A percentile compares a stretch with the other conserved stretches of the same genome.
phyloP scores from a whole-genome alignment of 2,113 vertebrate genomes.

The Dicaeum eximium region DNA sequence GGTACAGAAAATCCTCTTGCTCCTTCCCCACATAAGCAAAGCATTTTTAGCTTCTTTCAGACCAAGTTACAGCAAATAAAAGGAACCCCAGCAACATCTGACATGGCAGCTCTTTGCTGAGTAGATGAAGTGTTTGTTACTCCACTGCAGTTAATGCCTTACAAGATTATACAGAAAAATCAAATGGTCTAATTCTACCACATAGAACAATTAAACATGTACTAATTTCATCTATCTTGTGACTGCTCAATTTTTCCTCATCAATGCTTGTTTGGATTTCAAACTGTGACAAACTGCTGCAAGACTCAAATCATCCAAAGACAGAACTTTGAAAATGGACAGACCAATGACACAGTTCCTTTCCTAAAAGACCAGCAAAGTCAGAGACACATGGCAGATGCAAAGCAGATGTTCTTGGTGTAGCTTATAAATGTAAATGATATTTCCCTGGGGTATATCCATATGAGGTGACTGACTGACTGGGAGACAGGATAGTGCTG shows the following conservation, averaged over 20 bases:
- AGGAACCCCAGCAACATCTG: neutral
- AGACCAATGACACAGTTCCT: neutral
- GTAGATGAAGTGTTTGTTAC: neutral
- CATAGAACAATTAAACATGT: too few species aligned
- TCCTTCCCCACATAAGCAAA: neutral
- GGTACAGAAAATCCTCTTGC: neutral
- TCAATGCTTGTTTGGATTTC: neutral
- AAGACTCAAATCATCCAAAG: neutral
- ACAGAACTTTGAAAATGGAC: neutral
- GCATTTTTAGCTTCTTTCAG: neutral
- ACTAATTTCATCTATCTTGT: too few species aligned
- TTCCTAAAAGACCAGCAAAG: neutral
- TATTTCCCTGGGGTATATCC: neutral
- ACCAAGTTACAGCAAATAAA: neutral
- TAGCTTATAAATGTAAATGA: neutral
- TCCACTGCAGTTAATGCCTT: neutral
- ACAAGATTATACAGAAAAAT: neutral
- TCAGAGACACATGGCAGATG: neutral
- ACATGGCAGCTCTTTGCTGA: neutral
- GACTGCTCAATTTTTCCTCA: neutral
- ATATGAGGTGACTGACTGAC: neutral
- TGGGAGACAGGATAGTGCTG: neutral
- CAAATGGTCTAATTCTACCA: neutral
- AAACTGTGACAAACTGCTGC: neutral
- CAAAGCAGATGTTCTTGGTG: slow-evolving; percentile 3